A percentile compares a stretch with the other conserved stretches of the same genome.
Evolutionary conservation across 2,113 vertebrate species (phyloP).

Genomic region (Xenopus laevis): DNA sequence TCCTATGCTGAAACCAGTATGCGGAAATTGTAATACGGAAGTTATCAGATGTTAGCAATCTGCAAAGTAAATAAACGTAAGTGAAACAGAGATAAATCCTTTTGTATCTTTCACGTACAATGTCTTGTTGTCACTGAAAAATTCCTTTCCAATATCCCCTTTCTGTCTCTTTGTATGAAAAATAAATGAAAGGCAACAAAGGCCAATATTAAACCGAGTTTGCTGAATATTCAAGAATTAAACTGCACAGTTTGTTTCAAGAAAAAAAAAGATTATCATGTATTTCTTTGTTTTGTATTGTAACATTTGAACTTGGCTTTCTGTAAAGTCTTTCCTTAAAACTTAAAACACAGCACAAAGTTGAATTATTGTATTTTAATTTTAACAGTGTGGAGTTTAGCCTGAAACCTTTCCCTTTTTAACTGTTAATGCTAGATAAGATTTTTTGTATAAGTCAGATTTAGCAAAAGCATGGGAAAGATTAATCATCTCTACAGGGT

Average conservation of each 20-base stretch:
- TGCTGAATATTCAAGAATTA: constrained; percentile 28
- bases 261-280: not conserved
- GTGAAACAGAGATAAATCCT: constrained; percentile 28
- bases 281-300: not conserved
- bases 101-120: constrained; percentile 20
- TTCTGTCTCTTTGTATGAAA: constrained; percentile 21
- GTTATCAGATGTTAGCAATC: constrained; percentile 31
- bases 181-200: constrained; percentile 24
- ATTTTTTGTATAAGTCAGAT: too few relatives aligned
- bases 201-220: constrained; percentile 19
- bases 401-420: too few relatives aligned
- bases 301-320: not conserved
- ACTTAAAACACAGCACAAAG: not conserved
- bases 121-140: constrained; percentile 13
- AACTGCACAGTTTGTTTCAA: not conserved
- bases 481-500: too few relatives aligned
- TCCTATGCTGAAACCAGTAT: constrained; percentile 22
- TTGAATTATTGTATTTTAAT: too few relatives aligned
- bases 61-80: constrained; percentile 24
- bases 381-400: too few relatives aligned
- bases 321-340: not conserved
- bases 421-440: too few relatives aligned
- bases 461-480: too few relatives aligned
- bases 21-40: constrained; percentile 44
- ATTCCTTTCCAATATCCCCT: constrained; percentile 34